Percentiles rank a stretch among this genome's conserved stretches.
Conservation (phyloP, 2,888 invertebrate genomes). For the Drosophila algonquin region DNA sequence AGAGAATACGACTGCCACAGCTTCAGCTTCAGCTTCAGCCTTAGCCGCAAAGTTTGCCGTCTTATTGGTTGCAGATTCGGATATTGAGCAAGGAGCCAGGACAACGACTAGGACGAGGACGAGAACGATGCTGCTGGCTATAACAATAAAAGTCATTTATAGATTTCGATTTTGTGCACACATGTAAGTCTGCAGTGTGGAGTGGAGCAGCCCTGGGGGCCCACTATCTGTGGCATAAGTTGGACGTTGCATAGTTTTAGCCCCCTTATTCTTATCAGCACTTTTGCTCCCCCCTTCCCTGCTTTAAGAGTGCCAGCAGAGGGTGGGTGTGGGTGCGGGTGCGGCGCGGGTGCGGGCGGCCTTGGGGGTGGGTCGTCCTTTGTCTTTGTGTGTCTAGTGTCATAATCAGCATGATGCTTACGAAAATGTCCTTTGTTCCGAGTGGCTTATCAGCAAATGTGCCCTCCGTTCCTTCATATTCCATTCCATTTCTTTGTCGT, state of each 20-base stretch:
- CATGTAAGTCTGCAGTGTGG: constrained; percentile 20
- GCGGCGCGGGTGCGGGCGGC: background rate
- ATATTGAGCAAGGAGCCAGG: constrained; percentile 18
- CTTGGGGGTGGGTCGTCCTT: constrained; percentile 12
- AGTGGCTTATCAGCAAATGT: constrained; percentile 54
- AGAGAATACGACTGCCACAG: constrained; percentile 38
- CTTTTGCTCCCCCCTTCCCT: constrained; percentile 53
- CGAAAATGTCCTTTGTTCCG: constrained; percentile 75
- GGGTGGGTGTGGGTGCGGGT: background rate
- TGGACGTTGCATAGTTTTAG: constrained; percentile 70
- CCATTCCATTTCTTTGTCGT: constrained; percentile 14
- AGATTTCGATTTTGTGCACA: constrained; percentile 74
- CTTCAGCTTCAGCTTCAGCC: background rate
- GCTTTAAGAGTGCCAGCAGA: background rate
- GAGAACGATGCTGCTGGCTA: constrained; percentile 61
- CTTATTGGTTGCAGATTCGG: constrained; percentile 53
- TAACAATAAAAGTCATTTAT: constrained; percentile 80
- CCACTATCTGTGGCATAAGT: constrained; percentile 52
- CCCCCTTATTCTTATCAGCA: constrained; percentile 66
- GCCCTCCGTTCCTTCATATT: background rate
- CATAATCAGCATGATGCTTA: constrained; percentile 82
- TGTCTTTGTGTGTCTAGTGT: constrained; percentile 70
- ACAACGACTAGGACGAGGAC: constrained; percentile 1
- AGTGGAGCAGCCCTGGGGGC: constrained; percentile 10
- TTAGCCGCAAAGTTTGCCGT: constrained; percentile 61